phyloP scores from a whole-genome alignment of 2,797 vertebrate genomes.

The Tarsius wallacei region DNA sequence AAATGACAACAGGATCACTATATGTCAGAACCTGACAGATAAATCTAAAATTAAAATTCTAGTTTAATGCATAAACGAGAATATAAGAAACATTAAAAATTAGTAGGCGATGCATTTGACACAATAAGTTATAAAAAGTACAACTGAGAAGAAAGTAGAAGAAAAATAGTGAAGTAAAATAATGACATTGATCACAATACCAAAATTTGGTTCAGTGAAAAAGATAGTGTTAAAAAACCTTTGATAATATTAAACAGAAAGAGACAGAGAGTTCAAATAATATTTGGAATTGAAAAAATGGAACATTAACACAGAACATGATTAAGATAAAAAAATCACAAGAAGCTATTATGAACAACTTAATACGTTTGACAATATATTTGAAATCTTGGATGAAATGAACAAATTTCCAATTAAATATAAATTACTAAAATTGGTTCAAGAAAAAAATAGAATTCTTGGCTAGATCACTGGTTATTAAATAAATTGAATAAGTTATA shows the following conservation, averaged over 20 bases:
- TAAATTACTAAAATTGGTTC: neutral
- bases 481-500: neutral
- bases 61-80: neutral
- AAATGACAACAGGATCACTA: neutral
- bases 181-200: neutral
- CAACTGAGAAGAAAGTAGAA: neutral
- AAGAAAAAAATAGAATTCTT: conserved; percentile 13
- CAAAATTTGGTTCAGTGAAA: neutral
- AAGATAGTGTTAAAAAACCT: neutral
- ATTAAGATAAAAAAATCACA: neutral
- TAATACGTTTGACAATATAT: neutral
- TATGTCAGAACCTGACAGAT: neutral
- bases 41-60: conserved; percentile 23
- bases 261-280: neutral
- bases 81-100: conserved; percentile 23
- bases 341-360: neutral
- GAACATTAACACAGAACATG: neutral
- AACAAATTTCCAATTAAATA: neutral
- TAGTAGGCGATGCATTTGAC: neutral
- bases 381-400: neutral
- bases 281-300: neutral
- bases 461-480: neutral
- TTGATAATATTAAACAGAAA: neutral
- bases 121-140: neutral
- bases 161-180: neutral